Conservation (phyloP, 1,140 invertebrate genomes). For the Andrena cerasifolii region DNA sequence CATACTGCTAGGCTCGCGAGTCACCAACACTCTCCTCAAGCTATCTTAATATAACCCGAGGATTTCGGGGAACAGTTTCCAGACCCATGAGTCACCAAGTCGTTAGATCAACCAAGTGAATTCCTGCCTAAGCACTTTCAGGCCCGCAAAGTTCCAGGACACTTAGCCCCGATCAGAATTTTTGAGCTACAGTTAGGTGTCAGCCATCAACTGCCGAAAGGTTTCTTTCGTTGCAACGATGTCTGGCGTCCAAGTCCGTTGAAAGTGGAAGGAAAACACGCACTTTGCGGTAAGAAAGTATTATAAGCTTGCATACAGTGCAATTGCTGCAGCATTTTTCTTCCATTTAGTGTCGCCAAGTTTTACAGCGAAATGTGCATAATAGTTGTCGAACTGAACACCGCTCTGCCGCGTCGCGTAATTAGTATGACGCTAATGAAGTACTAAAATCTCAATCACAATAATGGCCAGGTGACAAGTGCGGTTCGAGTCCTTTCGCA, state of each 20-base stretch:
- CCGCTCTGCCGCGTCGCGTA: neutral
- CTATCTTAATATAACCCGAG: neutral
- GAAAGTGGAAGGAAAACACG: neutral
- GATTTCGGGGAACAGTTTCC: neutral
- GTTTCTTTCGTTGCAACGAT: neutral
- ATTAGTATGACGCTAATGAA: slow-evolving; percentile 17
- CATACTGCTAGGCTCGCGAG: neutral
- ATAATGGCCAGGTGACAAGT: slow-evolving; percentile 23
- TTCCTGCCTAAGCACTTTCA: too few relatives aligned
- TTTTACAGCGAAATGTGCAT: neutral
- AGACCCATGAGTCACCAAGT: neutral
- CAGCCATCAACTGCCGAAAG: neutral
- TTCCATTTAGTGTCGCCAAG: too few relatives aligned
- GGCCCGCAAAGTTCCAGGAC: neutral
- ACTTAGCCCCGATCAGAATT: neutral
- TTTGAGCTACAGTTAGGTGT: neutral
- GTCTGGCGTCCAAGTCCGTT: neutral
- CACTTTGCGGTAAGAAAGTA: neutral
- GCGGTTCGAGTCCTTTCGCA: neutral
- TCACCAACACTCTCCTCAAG: neutral
- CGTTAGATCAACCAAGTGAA: too few relatives aligned
- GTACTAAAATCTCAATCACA: slow-evolving; percentile 27
- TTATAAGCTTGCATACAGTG: neutral
- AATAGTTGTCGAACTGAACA: neutral
- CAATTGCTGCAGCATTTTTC: too few relatives aligned